Base-by-base conservation (phyloP, 1,140 invertebrate genomes). In the Venustaconcha ellipsiformis region DNA sequence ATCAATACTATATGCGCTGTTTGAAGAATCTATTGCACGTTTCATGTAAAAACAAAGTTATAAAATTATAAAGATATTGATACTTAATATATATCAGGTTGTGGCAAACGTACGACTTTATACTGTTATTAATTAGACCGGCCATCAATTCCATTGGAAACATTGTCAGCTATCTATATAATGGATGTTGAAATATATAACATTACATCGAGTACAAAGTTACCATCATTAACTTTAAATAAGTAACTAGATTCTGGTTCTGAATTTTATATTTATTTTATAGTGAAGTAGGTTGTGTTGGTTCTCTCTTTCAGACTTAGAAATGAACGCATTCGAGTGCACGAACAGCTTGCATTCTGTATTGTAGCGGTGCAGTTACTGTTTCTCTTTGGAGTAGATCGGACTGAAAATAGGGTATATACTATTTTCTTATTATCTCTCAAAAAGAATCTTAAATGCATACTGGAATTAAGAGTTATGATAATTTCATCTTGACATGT, bases 291-390 rank as follows among this genome's bases (percentile, higher is more conserved):
- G 1, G 57, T 13, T 65, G 26, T 57, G 14, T 18, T 55, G 14
- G 65, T 67, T 17, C 58, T 76, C 14, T 59, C 18, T 20, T 55
- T 64, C 18, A 87, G 86, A 65, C 70, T 87, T 66, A 65, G 66
- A 30, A 86, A 79, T 67, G 85, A 88, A 56, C 58, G 85, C 62
- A 73, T 88, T 15, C 72, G 83, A n/a, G 84, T 86, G 20, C 85
- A 88, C 65, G 80, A 88, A 75, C 84, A 88, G 57, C 72, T 88
- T 26, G 84, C 84, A 1, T 23, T 83, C 15, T 79, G 81, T 37
- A 84, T 88, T 13, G 83, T 88, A 12, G 59, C 80, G 4, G 81
- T 84, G 0, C 86, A 88, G 67, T 20, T 84, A 15, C 64, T 86
- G 13, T 88, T 86, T 64, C 72, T 87, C n/a, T 72, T 82, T 48